A percentile compares a stretch with the other conserved stretches of the same genome.
phyloP scores from a whole-genome alignment of 2,113 vertebrate genomes.

The Illadopsis cleaveri region DNA sequence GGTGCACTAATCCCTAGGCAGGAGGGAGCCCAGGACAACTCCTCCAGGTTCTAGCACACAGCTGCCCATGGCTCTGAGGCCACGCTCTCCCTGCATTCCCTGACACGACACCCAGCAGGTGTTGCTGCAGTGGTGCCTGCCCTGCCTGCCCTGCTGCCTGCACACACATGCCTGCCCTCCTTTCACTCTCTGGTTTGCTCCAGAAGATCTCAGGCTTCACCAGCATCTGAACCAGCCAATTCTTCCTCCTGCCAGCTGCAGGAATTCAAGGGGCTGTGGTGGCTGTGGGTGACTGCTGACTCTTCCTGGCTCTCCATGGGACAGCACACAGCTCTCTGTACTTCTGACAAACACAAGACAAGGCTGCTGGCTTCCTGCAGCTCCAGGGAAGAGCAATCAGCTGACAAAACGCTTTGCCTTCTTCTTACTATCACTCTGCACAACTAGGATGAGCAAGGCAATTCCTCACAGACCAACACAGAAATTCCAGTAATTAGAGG shows the following conservation, averaged over 20 bases:
- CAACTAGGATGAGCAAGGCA: not conserved
- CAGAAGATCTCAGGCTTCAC: not conserved
- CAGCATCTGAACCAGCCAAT: not conserved
- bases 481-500: not conserved
- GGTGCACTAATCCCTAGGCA: not conserved
- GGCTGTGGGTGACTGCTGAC: not conserved
- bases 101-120: accelerated
- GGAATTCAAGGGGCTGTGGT: not conserved
- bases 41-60: not conserved
- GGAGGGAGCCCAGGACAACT: not conserved
- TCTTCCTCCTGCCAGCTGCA: not conserved
- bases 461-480: not conserved
- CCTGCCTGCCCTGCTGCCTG: not conserved
- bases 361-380: not conserved
- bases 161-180: not conserved
- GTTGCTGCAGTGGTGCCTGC: not conserved
- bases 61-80: not conserved
- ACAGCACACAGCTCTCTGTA: not conserved
- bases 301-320: not conserved
- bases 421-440: not conserved
- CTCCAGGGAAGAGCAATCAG: not conserved
- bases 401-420: not conserved
- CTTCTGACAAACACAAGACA: not conserved
- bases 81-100: not conserved
- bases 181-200: not conserved